A percentile compares a stretch with the other conserved stretches of the same genome.
Evolutionary conservation across 1,140 invertebrate genomes (phyloP).

Genomic region (Hirudo medicinalis): DNA sequence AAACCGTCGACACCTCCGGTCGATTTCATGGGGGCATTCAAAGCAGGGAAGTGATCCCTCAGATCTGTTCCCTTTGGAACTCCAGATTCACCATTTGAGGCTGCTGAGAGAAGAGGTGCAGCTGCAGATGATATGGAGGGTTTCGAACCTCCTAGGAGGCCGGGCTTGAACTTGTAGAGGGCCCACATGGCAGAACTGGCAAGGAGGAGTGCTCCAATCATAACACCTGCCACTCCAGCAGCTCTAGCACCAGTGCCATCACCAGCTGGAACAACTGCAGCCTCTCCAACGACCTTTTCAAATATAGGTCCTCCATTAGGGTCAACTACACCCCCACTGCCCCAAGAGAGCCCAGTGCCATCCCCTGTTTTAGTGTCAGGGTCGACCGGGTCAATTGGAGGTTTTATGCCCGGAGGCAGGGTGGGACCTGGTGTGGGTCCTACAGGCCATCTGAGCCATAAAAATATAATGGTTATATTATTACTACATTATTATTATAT

Average conservation of each 20-base stretch:
- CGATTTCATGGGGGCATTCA: too few relatives aligned
- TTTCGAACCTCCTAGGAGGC: not conserved
- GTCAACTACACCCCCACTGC: slow-evolving; percentile 1
- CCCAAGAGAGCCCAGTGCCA: slow-evolving; percentile 10
- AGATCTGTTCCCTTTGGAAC: too few relatives aligned
- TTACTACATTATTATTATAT: too few relatives aligned
- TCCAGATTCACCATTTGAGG: too few relatives aligned
- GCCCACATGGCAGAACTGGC: slow-evolving; percentile 34
- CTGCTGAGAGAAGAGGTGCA: not conserved
- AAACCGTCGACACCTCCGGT: too few relatives aligned
- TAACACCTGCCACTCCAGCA: slow-evolving; percentile 31
- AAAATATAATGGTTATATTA: too few relatives aligned
- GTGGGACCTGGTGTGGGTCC: not conserved
- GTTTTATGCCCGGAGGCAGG: not conserved
- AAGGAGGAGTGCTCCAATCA: slow-evolving; percentile 31
- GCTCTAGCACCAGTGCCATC: slow-evolving; percentile 23
- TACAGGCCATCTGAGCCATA: too few relatives aligned
- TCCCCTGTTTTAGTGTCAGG: not conserved
- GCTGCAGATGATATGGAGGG: not conserved
- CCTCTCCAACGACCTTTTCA: slow-evolving; percentile 3
- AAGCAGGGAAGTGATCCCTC: too few relatives aligned
- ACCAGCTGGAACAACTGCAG: not conserved
- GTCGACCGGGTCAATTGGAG: not conserved
- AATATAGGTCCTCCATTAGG: not conserved
- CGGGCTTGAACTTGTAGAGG: slow-evolving; percentile 29